Evolutionary conservation across 2,797 vertebrate species (phyloP).

Genomic region (Falco novaeseelandiae): DNA sequence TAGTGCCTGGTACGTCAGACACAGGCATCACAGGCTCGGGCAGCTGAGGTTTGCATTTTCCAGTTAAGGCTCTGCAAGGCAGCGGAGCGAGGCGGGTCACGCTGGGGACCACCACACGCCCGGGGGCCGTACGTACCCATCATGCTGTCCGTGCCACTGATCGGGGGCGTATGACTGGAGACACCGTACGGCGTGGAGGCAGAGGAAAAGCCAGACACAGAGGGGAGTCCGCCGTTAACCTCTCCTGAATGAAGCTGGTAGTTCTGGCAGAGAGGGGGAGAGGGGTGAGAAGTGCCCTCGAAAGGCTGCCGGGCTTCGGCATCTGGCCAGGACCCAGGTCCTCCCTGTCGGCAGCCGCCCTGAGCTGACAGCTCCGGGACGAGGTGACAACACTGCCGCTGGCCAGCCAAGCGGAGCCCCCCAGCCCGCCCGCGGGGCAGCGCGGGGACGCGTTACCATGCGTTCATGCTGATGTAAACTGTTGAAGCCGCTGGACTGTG

Average conservation of each 20-base stretch:
- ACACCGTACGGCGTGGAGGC: conserved; percentile 86
- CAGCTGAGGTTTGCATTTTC: not conserved
- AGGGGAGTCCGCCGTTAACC: conserved; percentile 88
- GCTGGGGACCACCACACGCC: rapidly evolving
- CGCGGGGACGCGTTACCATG: conserved; percentile 80
- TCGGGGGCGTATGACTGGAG: conserved; percentile 89
- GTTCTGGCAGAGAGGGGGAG: conserved; percentile 77
- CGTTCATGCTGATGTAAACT: conserved; percentile 93
- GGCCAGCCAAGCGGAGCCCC: not conserved
- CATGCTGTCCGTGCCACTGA: conserved; percentile 88
- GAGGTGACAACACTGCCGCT: rapidly evolving
- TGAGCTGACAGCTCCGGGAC: rapidly evolving
- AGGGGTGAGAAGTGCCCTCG: not conserved
- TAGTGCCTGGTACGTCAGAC: rapidly evolving
- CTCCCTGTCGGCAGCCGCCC: not conserved
- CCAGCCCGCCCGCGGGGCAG: not conserved
- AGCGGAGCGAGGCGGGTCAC: rapidly evolving
- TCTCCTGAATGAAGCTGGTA: conserved; percentile 93
- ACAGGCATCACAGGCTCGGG: not conserved
- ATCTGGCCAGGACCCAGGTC: not conserved
- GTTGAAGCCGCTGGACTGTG: conserved; percentile 87
- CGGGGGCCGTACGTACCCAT: conserved; percentile 79
- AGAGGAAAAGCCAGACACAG: conserved; percentile 84
- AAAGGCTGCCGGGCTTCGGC: not conserved
- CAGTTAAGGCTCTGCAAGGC: not conserved